Evolutionary conservation across 1,140 invertebrate species (phyloP), one percentile per base, ranked within the genome.

Genomic region (Polyergus mexicanus): DNA sequence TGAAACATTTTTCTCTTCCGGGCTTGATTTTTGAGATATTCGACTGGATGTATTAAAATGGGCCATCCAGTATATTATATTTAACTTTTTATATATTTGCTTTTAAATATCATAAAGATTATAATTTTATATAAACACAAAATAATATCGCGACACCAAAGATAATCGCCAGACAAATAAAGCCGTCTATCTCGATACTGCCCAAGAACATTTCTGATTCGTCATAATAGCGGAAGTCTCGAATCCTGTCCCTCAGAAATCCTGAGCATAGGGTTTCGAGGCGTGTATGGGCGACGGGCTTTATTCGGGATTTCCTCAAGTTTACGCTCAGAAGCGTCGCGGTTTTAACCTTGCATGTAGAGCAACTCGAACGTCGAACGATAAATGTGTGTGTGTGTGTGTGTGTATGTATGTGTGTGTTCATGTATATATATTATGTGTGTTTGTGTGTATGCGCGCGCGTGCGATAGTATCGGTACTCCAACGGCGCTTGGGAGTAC

Each of bases 141-240:
- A 35, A 54, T 44, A 7, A 32, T 47, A 22, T 3, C 13, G n/a
- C 5, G 41, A 11, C 1, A 11, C 1, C 28, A 32, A 69, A 58
- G 63, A 80, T 69, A 69, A 81, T 58, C 66, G 35, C 3, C 78
- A 41, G 28, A 72, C 35, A 13, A 72, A n/a, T 25, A 22, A 62
- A 54, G 60, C 16, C 66, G 51, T 80, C 54, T 80, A 32, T 54
- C 54, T 65, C 78, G 77, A 69, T 65, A 69, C 71, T 16, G 66
- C 58, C n/a, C 47, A 56, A 56, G 28, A 51, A 22, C 72, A 66
- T 60, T 84, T 60, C 88, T 86, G 89, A 84, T 75, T 81, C 93
- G 92, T 93, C 93, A 93, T 94, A 94, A 94, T 93, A 94, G 91
- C 86, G 86, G 91, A 92, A 94, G 94, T 94, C 92, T 94, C 93